Conservation (phyloP, 2,797 vertebrate genomes). For the Hemibagrus guttatus region DNA sequence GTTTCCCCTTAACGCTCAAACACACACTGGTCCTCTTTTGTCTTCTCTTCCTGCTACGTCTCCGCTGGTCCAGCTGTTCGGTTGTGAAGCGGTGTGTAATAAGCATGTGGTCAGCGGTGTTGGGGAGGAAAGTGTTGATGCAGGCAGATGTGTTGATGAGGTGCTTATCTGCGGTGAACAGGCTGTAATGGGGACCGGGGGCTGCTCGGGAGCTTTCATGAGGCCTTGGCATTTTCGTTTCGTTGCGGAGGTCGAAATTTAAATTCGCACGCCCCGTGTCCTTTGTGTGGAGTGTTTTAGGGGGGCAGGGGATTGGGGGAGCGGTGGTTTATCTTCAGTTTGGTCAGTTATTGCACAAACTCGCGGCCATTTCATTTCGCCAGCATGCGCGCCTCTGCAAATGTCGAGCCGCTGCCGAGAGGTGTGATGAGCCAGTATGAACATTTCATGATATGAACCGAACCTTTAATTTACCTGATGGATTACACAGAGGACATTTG, state of each 20-base stretch:
- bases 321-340: background rate
- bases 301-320: background rate
- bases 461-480: background rate
- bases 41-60: background rate
- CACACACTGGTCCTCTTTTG: background rate
- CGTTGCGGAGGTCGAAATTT: background rate
- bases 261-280: background rate
- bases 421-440: background rate
- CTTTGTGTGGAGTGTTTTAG: background rate
- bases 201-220: background rate
- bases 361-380: background rate
- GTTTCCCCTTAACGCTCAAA: too few species aligned
- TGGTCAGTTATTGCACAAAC: background rate
- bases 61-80: conserved; percentile 1
- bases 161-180: conserved; percentile 18
- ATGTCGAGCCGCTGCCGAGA: background rate
- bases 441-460: background rate
- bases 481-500: background rate
- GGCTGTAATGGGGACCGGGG: background rate
- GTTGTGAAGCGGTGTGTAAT: background rate
- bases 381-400: background rate
- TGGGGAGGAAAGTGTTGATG: conserved; percentile 18
- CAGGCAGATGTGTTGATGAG: conserved; percentile 22
- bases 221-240: background rate
- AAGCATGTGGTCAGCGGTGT: background rate